Evolutionary conservation across 1,140 invertebrate species (phyloP), one percentile per base, ranked within the genome.

Genomic region (Lepidurus couesii): DNA sequence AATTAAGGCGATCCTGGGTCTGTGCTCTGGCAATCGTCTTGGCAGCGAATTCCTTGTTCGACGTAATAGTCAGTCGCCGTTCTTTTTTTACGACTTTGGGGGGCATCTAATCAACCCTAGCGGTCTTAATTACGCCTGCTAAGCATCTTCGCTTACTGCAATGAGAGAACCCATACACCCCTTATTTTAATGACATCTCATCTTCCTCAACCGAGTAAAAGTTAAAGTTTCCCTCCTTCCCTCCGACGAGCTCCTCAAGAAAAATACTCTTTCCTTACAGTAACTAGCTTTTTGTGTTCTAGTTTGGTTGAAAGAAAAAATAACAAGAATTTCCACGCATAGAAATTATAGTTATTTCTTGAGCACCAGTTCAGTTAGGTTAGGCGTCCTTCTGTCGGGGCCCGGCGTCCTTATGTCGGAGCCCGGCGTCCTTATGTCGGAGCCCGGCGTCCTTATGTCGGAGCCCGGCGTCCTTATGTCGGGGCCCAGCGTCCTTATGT

Each of bases 121-220:
- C 53, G 53, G n/a, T 65, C 53, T 65, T 65, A 65, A 65, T 65
- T 65, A 65, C 53, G 53, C 21, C 53, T 65, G 53, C 53, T 65
- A 65, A 65, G 53, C 53, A 65, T 65, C 21, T 65, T 65, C 21
- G 53, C n/a, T 13, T 65, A 65, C 21, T 65, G 53, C 53, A 65
- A 65, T 16, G 53, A 65, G 53, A n/a, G 53, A 21, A 16, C 10
- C 10, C 45, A 21, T 7, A 65, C 1, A 13, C 13, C 16, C 53
- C 53, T n/a, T 65, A 9, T 65, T 13, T 21, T 65, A 13, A 65
- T 7, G 16, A 9, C 8, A 65, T 65, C 8, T 9, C 47, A n/a
- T 65, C 21, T 6, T 6, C 6, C 8, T 5, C 47, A 65, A 11
- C 47, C 45, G 45, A 47, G 45, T 16, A 1, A 47, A 9, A 65